Conservation (phyloP, 2,113 vertebrate genomes). For the Heteronetta atricapilla region DNA sequence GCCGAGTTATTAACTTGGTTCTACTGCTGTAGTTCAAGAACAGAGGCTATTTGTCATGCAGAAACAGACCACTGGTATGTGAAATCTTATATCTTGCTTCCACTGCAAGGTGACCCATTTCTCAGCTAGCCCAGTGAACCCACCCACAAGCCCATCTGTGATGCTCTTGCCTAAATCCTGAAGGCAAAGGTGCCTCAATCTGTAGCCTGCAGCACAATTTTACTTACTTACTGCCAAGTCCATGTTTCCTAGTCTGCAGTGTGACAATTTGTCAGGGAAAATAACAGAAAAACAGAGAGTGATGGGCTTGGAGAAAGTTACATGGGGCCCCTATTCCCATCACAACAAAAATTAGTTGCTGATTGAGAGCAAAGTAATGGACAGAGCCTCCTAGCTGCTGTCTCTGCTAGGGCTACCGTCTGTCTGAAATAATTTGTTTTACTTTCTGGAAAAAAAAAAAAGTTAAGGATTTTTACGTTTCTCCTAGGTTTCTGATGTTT, state of each 20-base stretch:
- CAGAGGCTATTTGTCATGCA: neutral
- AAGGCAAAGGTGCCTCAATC: neutral
- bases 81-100: neutral
- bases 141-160: neutral
- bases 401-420: neutral
- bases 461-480: neutral
- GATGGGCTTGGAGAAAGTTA: neutral
- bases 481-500: neutral
- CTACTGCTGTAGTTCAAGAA: neutral
- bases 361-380: neutral
- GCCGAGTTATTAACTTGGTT: neutral
- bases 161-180: neutral
- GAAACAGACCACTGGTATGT: neutral
- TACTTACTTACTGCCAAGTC: neutral
- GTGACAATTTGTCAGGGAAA: neutral
- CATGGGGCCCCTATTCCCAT: neutral
- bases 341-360: neutral
- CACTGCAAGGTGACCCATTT: constrained; percentile 9
- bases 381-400: neutral
- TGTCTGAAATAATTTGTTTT: neutral
- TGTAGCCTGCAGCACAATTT: neutral
- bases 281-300: neutral
- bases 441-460: neutral
- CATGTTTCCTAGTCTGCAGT: neutral
- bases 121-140: neutral